Conservation (phyloP, 2,888 invertebrate species). For the Hirtodrosophila alboralis region DNA sequence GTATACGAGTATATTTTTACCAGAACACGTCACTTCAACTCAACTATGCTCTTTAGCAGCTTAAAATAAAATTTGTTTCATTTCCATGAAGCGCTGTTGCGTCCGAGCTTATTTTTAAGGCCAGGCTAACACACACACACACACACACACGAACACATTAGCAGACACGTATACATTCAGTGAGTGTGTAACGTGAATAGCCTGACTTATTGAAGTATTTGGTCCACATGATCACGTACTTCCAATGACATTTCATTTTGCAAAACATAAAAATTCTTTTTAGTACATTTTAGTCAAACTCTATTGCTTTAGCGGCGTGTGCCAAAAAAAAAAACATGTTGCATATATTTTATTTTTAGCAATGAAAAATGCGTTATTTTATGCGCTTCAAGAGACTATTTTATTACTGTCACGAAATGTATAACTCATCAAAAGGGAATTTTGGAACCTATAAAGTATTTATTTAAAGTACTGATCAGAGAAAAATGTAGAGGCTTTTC, state of each 20-base stretch:
- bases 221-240: conserved; percentile 56
- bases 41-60: conserved; percentile 71
- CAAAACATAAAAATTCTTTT: conserved; percentile 59
- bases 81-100: conserved; percentile 52
- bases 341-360: conserved; percentile 1
- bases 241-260: conserved; percentile 69
- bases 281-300: conserved; percentile 37
- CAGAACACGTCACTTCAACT: conserved; percentile 61
- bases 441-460: too few relatives aligned
- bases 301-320: conserved; percentile 3
- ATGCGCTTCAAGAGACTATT: conserved; percentile 10
- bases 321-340: conserved; percentile 4
- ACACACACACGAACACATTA: background rate
- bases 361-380: background rate
- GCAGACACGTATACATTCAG: conserved; percentile 2
- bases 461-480: too few relatives aligned
- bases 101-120: conserved; percentile 44
- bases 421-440: background rate
- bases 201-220: conserved; percentile 14
- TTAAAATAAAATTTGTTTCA: conserved; percentile 71
- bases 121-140: conserved; percentile 21
- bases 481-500: too few relatives aligned
- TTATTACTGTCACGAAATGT: conserved; percentile 2
- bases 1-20: conserved; percentile 8
- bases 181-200: conserved; percentile 22